Percentiles rank a stretch among this genome's conserved stretches.
Conservation (phyloP, 2,888 invertebrate genomes). For the Nomada fucata region DNA sequence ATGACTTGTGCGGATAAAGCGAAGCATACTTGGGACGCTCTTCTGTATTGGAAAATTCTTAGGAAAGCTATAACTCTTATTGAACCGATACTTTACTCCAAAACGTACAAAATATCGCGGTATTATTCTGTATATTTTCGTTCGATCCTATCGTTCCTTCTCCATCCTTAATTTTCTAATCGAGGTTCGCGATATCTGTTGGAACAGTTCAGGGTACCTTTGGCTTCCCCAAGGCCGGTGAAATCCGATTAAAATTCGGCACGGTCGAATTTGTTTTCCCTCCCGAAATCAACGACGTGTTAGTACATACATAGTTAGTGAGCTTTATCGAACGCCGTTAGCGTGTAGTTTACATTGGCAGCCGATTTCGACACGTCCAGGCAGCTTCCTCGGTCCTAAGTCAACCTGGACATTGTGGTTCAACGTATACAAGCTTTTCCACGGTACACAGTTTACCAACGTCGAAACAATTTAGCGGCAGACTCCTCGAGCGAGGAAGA, state of each 20-base stretch:
- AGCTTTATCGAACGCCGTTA: constrained; percentile 51
- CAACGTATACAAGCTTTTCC: constrained; percentile 35
- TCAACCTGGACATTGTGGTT: constrained; percentile 60
- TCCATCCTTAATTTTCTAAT: not conserved
- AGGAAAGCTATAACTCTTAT: not conserved
- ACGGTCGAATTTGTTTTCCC: constrained; percentile 36
- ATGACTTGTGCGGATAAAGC: not conserved
- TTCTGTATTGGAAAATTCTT: not conserved
- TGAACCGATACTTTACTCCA: not conserved
- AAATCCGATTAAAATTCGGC: constrained; percentile 39
- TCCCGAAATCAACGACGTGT: constrained; percentile 56
- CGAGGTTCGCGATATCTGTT: not conserved
- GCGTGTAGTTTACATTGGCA: constrained; percentile 64
- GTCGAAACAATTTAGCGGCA: constrained; percentile 30
- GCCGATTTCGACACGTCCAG: constrained; percentile 65
- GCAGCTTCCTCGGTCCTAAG: constrained; percentile 66
- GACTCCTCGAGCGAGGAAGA: constrained; percentile 7
- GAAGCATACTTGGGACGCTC: not conserved
- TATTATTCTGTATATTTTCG: not conserved
- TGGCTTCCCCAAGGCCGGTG: not conserved
- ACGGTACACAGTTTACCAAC: constrained; percentile 32
- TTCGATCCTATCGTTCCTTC: not conserved
- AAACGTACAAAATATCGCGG: not conserved
- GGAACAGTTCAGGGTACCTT: not conserved
- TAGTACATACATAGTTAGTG: constrained; percentile 39